Conservation (phyloP, 2,888 invertebrate genomes). For the Apodemia zela region DNA sequence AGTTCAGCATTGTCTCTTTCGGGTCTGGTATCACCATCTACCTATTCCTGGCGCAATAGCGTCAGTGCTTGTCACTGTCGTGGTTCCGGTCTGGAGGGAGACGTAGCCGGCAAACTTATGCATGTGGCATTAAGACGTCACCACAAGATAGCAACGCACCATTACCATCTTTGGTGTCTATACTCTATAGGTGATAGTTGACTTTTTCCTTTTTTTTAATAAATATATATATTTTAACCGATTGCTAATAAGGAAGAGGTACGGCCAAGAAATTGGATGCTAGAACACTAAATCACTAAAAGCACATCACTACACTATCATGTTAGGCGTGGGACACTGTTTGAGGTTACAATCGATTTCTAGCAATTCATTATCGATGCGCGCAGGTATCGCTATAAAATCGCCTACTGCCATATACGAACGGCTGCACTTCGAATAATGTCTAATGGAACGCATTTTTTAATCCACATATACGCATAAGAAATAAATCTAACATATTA, state of each 20-base stretch:
- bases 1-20: no score
- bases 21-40: no score
- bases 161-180: no score
- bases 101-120: no score
- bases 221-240: no score
- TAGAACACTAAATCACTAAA: constrained; percentile 8
- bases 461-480: neutral
- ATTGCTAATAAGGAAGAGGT: neutral
- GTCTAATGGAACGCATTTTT: constrained; percentile 12
- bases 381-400: constrained; percentile 50
- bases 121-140: no score
- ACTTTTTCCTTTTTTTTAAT: no score
- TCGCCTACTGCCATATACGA: constrained; percentile 38
- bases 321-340: constrained; percentile 57
- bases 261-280: neutral
- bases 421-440: neutral
- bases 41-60: no score
- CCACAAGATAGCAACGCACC: no score
- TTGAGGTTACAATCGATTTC: constrained; percentile 63
- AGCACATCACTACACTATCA: constrained; percentile 12
- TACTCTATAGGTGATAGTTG: no score
- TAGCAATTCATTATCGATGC: constrained; percentile 56
- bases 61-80: no score
- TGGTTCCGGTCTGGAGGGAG: no score
- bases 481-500: constrained; percentile 9